phyloP scores from a whole-genome alignment of 2,888 invertebrate species.

The Synanthedon tipuliformis region DNA sequence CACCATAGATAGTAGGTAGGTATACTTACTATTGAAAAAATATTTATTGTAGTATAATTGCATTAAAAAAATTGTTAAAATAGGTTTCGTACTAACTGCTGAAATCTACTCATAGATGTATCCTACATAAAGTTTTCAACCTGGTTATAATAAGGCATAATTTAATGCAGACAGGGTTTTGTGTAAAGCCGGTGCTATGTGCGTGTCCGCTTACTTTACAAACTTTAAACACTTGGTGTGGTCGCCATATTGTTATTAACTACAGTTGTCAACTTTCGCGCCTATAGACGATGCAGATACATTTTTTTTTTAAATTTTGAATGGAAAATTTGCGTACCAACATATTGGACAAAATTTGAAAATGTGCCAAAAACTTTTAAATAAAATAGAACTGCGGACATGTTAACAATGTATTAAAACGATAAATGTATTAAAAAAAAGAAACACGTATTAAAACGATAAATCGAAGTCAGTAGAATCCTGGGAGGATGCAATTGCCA shows the following conservation, averaged over 20 bases:
- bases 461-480: slow-evolving; percentile 34
- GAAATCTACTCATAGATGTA: no score
- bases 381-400: slow-evolving; percentile 23
- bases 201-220: slow-evolving; percentile 43
- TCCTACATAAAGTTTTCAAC: no score
- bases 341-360: slow-evolving; percentile 2
- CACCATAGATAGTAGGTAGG: no score
- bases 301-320: neutral
- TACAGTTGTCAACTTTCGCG: neutral
- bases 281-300: neutral
- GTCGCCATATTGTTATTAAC: neutral
- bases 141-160: no score
- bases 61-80: no score
- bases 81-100: no score
- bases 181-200: slow-evolving; percentile 22
- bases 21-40: no score
- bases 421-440: slow-evolving; percentile 39
- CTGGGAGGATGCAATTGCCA: slow-evolving; percentile 17
- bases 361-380: slow-evolving; percentile 6
- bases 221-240: neutral
- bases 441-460: slow-evolving; percentile 38
- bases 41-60: no score
- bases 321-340: slow-evolving; percentile 7
- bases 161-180: neutral
- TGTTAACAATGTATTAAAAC: slow-evolving; percentile 34